phyloP scores from a whole-genome alignment of 2,113 vertebrate genomes.

The Percopsis transmontana region DNA sequence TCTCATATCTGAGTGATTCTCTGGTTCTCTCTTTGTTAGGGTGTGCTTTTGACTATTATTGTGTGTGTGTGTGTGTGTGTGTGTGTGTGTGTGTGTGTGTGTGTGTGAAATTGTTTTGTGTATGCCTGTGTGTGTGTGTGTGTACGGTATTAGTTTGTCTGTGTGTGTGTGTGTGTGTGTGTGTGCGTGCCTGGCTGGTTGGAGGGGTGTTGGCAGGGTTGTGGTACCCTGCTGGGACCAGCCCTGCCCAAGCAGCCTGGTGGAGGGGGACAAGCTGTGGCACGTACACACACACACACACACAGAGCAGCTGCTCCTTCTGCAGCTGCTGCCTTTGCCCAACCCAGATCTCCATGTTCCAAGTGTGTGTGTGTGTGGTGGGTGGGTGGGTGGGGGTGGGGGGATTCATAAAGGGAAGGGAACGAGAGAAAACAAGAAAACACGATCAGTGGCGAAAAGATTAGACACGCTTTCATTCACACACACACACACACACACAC shows the following conservation, averaged over 20 bases:
- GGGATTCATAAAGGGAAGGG: not conserved
- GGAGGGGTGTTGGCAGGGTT: conserved; percentile 67
- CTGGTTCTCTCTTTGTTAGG: no score
- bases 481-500: conserved; percentile 7
- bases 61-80: conserved; percentile 37
- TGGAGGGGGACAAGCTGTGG: conserved; percentile 74
- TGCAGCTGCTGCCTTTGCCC: conserved; percentile 74
- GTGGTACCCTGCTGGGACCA: conserved; percentile 73
- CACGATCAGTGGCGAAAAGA: conserved; percentile 67
- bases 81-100: conserved; percentile 43
- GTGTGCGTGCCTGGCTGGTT: conserved; percentile 55
- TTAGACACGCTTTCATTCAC: conserved; percentile 24
- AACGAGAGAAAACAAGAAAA: conserved; percentile 40
- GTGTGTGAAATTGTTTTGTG: not conserved
- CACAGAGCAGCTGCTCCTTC: conserved; percentile 70
- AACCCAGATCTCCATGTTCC: conserved; percentile 65
- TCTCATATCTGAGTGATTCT: no score
- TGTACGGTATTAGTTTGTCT: no score
- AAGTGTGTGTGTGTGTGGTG: conserved; percentile 21
- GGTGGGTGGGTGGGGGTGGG: not conserved
- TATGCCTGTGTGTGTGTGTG: conserved; percentile 14
- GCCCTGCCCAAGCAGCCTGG: conserved; percentile 71
- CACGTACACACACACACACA: conserved; percentile 52
- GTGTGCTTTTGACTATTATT: no score
- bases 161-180: conserved; percentile 34